phyloP scores from a whole-genome alignment of 2,113 vertebrate genomes.

The Meriones unguiculatus region DNA sequence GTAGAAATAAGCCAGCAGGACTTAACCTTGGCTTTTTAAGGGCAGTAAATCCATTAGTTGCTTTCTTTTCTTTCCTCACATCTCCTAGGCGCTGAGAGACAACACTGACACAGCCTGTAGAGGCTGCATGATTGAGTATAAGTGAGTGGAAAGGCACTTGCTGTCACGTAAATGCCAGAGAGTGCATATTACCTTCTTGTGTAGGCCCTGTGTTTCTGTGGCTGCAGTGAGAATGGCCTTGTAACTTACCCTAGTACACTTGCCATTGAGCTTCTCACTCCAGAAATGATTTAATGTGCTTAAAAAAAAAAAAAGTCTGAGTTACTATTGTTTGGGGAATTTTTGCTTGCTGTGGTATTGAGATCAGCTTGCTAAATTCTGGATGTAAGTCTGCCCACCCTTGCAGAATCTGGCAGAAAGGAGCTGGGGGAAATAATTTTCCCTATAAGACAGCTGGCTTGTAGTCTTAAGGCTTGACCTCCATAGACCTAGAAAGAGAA shows the following conservation, averaged over 20 bases:
- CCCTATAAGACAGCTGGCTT: background rate
- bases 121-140: background rate
- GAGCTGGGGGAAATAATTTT: background rate
- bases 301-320: background rate
- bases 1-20: background rate
- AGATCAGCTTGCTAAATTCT: constrained; percentile 28
- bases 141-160: background rate
- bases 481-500: background rate
- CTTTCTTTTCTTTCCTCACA: background rate
- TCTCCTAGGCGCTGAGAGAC: background rate
- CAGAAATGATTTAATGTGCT: background rate
- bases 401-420: background rate
- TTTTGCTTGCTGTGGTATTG: constrained; percentile 41
- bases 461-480: background rate
- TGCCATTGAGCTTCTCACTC: background rate
- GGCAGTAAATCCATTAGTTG: background rate
- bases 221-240: background rate
- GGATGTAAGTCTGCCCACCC: background rate
- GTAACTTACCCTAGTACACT: background rate
- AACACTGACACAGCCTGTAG: background rate
- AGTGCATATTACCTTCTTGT: rapidly evolving
- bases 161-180: background rate
- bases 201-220: background rate
- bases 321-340: background rate
- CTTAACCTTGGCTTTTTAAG: background rate